phyloP scores from a whole-genome alignment of 2,797 vertebrate genomes.

The Falco naumanni region DNA sequence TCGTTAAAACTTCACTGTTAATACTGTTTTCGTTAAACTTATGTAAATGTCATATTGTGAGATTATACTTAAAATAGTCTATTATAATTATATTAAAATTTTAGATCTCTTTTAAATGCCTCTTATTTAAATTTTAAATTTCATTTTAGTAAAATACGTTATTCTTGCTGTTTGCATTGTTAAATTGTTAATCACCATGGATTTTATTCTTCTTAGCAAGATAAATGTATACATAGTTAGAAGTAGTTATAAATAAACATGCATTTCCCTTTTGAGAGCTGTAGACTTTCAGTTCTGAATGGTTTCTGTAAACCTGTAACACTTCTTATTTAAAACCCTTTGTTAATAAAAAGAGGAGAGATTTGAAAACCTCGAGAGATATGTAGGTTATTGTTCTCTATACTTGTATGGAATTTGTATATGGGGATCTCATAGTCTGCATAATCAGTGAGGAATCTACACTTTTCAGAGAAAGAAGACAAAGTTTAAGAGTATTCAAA shows the following conservation, averaged over 20 bases:
- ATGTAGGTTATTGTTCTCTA: neutral
- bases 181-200: neutral
- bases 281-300: neutral
- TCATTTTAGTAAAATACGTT: neutral
- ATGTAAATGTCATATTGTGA: neutral
- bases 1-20: neutral
- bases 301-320: neutral
- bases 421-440: neutral
- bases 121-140: neutral
- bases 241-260: neutral
- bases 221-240: neutral
- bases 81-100: neutral
- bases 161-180: neutral
- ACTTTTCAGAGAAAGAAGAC: neutral
- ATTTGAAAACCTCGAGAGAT: neutral
- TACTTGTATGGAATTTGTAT: neutral
- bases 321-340: neutral
- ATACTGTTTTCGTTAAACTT: neutral
- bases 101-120: neutral
- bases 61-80: neutral
- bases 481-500: neutral
- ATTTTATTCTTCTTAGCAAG: neutral
- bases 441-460: neutral
- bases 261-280: neutral
- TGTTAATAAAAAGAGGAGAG: neutral